phyloP scores from a whole-genome alignment of 2,113 vertebrate species.

The Cheilinus undulatus region DNA sequence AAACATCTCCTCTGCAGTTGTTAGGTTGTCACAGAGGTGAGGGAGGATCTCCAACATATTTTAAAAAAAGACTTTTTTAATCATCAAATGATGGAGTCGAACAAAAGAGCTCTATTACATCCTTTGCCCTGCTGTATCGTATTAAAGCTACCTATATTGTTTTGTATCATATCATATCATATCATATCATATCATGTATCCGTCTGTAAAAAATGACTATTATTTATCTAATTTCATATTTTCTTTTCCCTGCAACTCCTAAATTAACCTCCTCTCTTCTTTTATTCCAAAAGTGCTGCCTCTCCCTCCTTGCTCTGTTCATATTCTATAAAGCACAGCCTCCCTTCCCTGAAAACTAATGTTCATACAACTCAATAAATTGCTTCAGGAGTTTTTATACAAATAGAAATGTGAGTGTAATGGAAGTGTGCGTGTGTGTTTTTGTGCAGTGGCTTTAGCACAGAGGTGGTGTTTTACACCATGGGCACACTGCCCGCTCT shows the following conservation, averaged over 20 bases:
- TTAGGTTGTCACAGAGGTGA: conserved; percentile 15
- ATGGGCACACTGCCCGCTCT: conserved; percentile 93
- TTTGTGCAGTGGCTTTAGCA: conserved; percentile 90
- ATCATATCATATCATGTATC: no score
- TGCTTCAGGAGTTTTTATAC: background rate
- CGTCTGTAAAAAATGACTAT: conserved; percentile 4
- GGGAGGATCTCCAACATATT: no score
- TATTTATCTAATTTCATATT: background rate
- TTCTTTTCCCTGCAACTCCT: background rate
- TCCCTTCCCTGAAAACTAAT: background rate
- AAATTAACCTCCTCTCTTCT: background rate
- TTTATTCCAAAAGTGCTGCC: background rate
- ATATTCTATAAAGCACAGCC: background rate
- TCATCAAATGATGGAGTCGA: no score
- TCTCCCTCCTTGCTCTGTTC: background rate
- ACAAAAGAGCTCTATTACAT: no score
- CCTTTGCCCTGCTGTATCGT: no score
- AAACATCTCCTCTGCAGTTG: conserved; percentile 9
- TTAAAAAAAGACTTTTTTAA: no score
- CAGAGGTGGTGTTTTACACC: conserved; percentile 95
- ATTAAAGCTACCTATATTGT: no score
- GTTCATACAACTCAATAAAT: background rate
- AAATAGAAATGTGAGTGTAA: background rate
- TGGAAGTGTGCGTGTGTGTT: background rate
- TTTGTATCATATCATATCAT: no score